A percentile compares a stretch with the other conserved stretches of the same genome.
phyloP scores from a whole-genome alignment of 2,888 invertebrate species.

The Rhagophthalmus giganteus region DNA sequence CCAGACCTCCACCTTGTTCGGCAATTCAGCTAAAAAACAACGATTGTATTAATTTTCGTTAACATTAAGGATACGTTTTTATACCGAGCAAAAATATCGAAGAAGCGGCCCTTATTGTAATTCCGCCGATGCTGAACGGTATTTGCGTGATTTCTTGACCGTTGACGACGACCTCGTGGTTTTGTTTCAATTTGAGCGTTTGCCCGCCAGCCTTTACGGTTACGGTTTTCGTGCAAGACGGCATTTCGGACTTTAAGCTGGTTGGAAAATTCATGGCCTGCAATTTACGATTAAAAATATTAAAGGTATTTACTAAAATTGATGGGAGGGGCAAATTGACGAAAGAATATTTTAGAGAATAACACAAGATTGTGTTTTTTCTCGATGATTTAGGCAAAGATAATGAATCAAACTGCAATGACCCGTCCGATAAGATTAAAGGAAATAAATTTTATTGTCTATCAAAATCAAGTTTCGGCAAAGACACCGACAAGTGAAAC shows the following conservation, averaged over 20 bases:
- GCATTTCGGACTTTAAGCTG: conserved; percentile 59
- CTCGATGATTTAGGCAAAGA: too few relatives aligned
- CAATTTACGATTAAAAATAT: conserved; percentile 10
- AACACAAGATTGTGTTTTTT: too few relatives aligned
- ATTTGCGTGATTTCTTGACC: conserved; percentile 68
- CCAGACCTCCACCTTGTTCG: conserved; percentile 72
- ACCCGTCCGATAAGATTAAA: too few relatives aligned
- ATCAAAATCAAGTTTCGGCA: too few relatives aligned
- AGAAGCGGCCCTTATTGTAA: conserved; percentile 73
- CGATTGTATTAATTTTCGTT: too few relatives aligned
- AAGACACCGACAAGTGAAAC: too few relatives aligned
- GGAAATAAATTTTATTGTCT: too few relatives aligned
- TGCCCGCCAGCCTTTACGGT: conserved; percentile 60
- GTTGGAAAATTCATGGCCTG: conserved; percentile 68
- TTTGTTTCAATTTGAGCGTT: conserved; percentile 74
- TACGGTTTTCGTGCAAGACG: conserved; percentile 83
- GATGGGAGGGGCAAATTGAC: too few relatives aligned
- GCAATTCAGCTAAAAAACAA: conserved; percentile 68
- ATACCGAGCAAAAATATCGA: conserved; percentile 73
- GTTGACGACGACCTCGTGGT: conserved; percentile 69
- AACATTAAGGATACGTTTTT: too few relatives aligned
- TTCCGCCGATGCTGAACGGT: conserved; percentile 65
- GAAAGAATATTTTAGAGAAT: too few relatives aligned
- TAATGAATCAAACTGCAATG: too few relatives aligned
- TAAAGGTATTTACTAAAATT: too few relatives aligned